Evolutionary conservation across 2,888 invertebrate genomes (phyloP).

Genomic region (Apoda limacodes): DNA sequence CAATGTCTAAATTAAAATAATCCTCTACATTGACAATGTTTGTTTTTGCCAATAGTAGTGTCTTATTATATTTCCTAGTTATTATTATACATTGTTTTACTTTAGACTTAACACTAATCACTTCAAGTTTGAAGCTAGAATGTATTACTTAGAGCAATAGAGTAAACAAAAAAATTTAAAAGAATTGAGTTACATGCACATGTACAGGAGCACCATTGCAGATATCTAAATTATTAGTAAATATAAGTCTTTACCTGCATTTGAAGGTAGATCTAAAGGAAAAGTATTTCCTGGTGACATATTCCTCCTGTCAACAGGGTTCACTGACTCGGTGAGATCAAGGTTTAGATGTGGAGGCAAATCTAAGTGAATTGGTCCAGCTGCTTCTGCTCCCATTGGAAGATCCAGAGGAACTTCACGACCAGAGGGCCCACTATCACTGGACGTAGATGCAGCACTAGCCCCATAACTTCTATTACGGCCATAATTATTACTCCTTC

Average conservation of each 20-base stretch:
- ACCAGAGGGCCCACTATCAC: slow-evolving; percentile 32
- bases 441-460: slow-evolving; percentile 41
- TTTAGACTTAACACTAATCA: too few relatives aligned
- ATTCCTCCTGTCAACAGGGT: slow-evolving; percentile 53
- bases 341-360: slow-evolving; percentile 49
- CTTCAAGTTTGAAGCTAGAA: too few relatives aligned
- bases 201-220: too few relatives aligned
- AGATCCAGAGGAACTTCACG: slow-evolving; percentile 48
- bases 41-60: too few relatives aligned
- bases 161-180: too few relatives aligned
- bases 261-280: slow-evolving; percentile 57
- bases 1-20: too few relatives aligned
- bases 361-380: slow-evolving; percentile 43
- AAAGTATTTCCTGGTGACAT: slow-evolving; percentile 52
- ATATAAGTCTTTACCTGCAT: slow-evolving; percentile 42
- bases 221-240: background rate
- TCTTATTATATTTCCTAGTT: too few relatives aligned
- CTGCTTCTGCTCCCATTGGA: slow-evolving; percentile 44
- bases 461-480: slow-evolving; percentile 36
- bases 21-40: too few relatives aligned
- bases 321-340: slow-evolving; percentile 61
- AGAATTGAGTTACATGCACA: too few relatives aligned
- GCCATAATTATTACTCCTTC: slow-evolving; percentile 27
- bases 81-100: too few relatives aligned
- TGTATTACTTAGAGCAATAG: too few relatives aligned